Evolutionary conservation across 2,888 invertebrate genomes (phyloP).

Genomic region (Frankliniella fusca): DNA sequence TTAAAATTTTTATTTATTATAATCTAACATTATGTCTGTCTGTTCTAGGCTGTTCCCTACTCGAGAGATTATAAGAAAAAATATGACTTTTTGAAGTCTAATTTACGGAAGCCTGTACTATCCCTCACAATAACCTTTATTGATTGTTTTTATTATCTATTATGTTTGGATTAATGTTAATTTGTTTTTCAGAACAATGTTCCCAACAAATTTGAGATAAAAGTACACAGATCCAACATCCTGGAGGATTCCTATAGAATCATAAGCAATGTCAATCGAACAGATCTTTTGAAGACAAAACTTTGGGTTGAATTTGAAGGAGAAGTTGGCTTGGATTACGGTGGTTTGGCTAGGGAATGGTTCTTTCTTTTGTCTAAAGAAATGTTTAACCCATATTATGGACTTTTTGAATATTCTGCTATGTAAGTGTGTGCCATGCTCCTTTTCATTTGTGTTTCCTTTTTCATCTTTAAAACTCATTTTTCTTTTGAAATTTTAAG

Average conservation of each 20-base stretch:
- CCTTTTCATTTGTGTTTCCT: background rate
- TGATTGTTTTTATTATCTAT: slow-evolving; percentile 28
- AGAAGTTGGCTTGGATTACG: slow-evolving; percentile 94
- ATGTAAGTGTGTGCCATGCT: slow-evolving; percentile 62
- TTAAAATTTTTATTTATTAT: slow-evolving; percentile 27
- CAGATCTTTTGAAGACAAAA: slow-evolving; percentile 93
- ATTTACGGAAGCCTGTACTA: slow-evolving; percentile 85
- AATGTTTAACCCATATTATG: slow-evolving; percentile 99
- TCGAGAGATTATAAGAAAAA: slow-evolving; percentile 98
- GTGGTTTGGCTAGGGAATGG: slow-evolving; percentile 95
- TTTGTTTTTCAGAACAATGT: slow-evolving; percentile 73
- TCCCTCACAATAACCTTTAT: slow-evolving; percentile 31
- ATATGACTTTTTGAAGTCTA: slow-evolving; percentile 96
- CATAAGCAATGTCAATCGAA: slow-evolving; percentile 85
- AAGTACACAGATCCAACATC: slow-evolving; percentile 78
- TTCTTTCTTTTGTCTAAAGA: slow-evolving; percentile 97
- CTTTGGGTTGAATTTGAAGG: slow-evolving; percentile 99
- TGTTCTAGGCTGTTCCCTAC: slow-evolving; percentile 83
- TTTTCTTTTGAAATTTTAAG: slow-evolving; percentile 46
- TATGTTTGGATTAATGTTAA: slow-evolving; percentile 5
- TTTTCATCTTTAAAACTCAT: background rate
- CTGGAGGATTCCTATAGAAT: slow-evolving; percentile 96
- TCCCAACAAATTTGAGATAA: slow-evolving; percentile 97
- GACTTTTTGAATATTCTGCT: slow-evolving; percentile 97
- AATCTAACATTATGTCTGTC: slow-evolving; percentile 31